These are phyloP conservation scores for Semnornis frantzii DNA, from an alignment of 2,113 vertebrate genomes.

Conservation along the genomic window DNA sequence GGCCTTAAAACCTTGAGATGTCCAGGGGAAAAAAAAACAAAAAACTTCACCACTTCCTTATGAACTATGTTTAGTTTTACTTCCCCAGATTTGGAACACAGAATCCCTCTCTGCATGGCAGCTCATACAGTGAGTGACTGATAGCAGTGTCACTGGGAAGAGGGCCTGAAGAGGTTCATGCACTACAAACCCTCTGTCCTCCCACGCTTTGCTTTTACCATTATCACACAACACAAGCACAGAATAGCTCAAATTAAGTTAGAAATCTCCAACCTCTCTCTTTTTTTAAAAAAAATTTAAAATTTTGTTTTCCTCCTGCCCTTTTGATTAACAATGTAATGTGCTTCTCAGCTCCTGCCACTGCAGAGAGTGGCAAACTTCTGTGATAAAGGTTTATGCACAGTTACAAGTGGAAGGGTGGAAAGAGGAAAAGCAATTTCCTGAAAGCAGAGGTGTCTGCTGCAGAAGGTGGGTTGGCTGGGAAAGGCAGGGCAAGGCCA, in stretches of 20 bases:
- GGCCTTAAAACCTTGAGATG: background rate
- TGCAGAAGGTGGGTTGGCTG: background rate
- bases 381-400: constrained; percentile 28
- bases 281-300: background rate
- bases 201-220: background rate
- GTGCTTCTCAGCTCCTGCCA: constrained; percentile 16
- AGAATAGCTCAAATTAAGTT: constrained; percentile 40
- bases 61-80: background rate
- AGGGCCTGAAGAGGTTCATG: background rate
- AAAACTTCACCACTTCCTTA: background rate
- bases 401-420: background rate
- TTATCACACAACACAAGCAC: background rate
- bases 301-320: background rate
- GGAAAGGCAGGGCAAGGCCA: background rate
- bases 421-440: background rate
- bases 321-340: constrained; percentile 38
- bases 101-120: background rate
- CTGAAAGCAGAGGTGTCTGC: background rate
- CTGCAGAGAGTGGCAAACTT: constrained; percentile 1
- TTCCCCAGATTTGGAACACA: background rate
- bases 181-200: background rate
- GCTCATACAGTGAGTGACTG: background rate
- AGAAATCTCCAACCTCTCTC: constrained; percentile 19
- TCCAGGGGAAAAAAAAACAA: background rate
- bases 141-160: background rate